A percentile compares a stretch with the other conserved stretches of the same genome.
phyloP scores from a whole-genome alignment of 2,113 vertebrate species.

The Cottus gobio region DNA sequence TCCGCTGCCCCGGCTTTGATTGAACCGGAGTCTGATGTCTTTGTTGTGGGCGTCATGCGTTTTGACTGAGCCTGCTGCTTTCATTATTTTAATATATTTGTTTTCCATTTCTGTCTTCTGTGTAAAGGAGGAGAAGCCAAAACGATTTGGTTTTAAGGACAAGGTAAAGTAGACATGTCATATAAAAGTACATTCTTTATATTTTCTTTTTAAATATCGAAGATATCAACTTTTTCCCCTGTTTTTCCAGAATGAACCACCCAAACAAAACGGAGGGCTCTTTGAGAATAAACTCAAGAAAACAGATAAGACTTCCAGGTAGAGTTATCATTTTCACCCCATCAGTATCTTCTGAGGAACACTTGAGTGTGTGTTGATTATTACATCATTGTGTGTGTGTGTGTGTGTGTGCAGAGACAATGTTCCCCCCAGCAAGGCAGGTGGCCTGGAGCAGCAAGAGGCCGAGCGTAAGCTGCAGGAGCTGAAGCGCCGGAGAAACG shows the following conservation, averaged over 20 bases:
- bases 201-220: neutral
- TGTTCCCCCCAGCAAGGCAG: slow-evolving; percentile 64
- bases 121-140: slow-evolving; percentile 73
- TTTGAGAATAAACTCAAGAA: slow-evolving; percentile 88
- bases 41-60: slow-evolving; percentile 8
- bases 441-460: slow-evolving; percentile 85
- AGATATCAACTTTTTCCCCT: neutral
- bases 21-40: neutral
- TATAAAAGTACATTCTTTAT: neutral
- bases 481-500: slow-evolving; percentile 86
- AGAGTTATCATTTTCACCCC: slow-evolving; percentile 6
- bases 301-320: slow-evolving; percentile 89
- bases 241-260: slow-evolving; percentile 81
- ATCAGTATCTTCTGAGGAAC: neutral
- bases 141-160: slow-evolving; percentile 68
- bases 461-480: slow-evolving; percentile 89
- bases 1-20: slow-evolving; percentile 21
- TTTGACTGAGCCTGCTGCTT: neutral
- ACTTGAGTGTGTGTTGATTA: neutral
- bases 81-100: neutral
- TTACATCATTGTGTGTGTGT: neutral
- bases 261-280: slow-evolving; percentile 84
- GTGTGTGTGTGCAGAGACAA: slow-evolving; percentile 44
- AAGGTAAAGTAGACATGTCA: slow-evolving; percentile 60
- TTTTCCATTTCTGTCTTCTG: slow-evolving; percentile 11